Percentiles rank a stretch among this genome's conserved stretches.
Conservation (phyloP, 2,113 vertebrate species). For the Atrichornis clamosus region DNA sequence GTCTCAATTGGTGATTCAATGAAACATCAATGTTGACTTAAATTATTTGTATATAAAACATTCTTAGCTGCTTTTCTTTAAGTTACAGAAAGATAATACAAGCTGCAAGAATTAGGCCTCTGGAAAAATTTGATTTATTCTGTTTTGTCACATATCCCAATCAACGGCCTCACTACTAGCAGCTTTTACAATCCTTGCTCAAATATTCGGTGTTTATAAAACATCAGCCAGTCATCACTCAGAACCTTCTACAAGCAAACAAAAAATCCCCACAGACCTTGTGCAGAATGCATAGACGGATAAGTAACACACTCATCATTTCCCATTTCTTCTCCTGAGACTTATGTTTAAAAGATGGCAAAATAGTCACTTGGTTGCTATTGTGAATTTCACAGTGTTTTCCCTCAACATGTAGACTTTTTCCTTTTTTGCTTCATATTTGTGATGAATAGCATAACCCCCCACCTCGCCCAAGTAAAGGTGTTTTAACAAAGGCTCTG, state of each 20-base stretch:
- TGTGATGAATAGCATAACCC: constrained; percentile 50
- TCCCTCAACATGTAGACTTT: constrained; percentile 64
- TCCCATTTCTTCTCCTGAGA: constrained; percentile 74
- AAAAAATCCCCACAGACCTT: constrained; percentile 66
- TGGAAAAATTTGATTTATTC: constrained; percentile 25
- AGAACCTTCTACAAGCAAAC: constrained; percentile 59
- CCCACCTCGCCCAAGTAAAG: background rate
- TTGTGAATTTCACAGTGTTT: constrained; percentile 81
- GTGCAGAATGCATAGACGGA: constrained; percentile 72
- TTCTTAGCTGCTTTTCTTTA: constrained; percentile 70
- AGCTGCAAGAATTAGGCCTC: constrained; percentile 69
- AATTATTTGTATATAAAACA: constrained; percentile 70
- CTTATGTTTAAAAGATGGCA: constrained; percentile 69
- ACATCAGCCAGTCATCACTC: constrained; percentile 29
- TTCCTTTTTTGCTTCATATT: constrained; percentile 67
- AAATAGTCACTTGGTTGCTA: constrained; percentile 73
- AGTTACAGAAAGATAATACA: constrained; percentile 67
- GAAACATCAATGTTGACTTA: constrained; percentile 64
- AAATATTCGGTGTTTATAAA: constrained; percentile 52
- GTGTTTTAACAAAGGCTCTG: constrained; percentile 48
- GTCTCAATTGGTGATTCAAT: constrained; percentile 60
- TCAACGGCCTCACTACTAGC: constrained; percentile 13
- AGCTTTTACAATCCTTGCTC: constrained; percentile 50
- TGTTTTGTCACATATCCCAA: background rate
- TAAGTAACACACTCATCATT: constrained; percentile 65